Conservation (phyloP, 2,888 invertebrate species). For the Oithona nana region DNA sequence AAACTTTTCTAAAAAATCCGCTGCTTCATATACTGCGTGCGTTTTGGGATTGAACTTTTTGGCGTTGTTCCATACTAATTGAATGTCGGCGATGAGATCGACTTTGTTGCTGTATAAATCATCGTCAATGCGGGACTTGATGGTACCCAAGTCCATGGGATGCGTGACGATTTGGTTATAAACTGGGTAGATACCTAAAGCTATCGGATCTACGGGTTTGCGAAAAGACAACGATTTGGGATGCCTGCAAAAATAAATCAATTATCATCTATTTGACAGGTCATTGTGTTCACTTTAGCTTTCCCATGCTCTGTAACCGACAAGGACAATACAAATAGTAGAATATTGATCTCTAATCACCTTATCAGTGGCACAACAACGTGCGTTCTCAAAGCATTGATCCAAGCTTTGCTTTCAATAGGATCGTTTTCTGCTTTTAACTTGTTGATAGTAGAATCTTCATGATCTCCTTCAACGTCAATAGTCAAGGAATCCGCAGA, state of each 20-base stretch:
- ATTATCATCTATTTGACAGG: too few species aligned
- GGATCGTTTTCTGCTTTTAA: not conserved
- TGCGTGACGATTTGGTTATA: slow-evolving; percentile 5
- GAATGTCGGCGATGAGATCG: slow-evolving; percentile 1
- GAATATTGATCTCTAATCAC: too few species aligned
- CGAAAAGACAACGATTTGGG: slow-evolving; percentile 4
- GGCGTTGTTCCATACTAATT: slow-evolving; percentile 11
- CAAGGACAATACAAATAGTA: too few species aligned
- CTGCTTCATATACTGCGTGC: slow-evolving; percentile 4
- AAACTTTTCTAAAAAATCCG: slow-evolving; percentile 2
- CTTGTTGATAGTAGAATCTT: not conserved
- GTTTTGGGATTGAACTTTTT: slow-evolving; percentile 6
- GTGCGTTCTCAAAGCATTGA: not conserved
- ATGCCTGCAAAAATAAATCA: not conserved
- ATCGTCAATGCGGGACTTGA: not conserved
- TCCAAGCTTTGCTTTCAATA: not conserved
- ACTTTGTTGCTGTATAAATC: not conserved
- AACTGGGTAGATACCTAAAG: slow-evolving; percentile 6
- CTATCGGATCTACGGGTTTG: slow-evolving; percentile 5
- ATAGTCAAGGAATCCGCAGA: not conserved
- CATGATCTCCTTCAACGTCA: not conserved
- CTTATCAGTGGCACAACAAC: not conserved
- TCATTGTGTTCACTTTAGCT: too few species aligned
- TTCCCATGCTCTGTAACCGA: too few species aligned
- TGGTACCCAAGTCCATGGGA: slow-evolving; percentile 12